Evolutionary conservation across 2,113 vertebrate genomes (phyloP).

Genomic region (Theristicus caerulescens): DNA sequence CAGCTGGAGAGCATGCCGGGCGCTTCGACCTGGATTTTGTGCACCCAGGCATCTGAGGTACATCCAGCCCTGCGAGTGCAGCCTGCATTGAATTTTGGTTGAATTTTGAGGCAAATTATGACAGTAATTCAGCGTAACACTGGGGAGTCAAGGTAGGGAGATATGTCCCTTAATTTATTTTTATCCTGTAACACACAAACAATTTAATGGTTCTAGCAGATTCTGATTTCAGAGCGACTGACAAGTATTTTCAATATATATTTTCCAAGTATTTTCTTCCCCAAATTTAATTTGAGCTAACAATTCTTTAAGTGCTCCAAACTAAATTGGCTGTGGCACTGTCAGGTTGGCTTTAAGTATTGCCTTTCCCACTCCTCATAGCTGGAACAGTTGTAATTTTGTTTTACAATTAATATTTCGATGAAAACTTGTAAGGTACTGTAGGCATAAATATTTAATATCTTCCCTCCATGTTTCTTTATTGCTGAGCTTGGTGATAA

Average conservation of each 20-base stretch:
- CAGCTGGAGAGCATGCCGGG: background rate
- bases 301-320: background rate
- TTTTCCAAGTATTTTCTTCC: conserved; percentile 34
- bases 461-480: conserved; percentile 60
- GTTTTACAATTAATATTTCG: conserved; percentile 57
- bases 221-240: background rate
- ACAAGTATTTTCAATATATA: background rate
- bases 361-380: conserved; percentile 22
- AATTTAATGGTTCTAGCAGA: background rate
- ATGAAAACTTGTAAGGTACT: conserved; percentile 54
- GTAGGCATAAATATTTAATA: conserved; percentile 71
- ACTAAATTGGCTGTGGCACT: background rate
- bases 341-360: conserved; percentile 1
- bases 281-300: conserved; percentile 27
- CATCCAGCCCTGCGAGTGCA: background rate
- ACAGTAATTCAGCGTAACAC: background rate
- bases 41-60: background rate
- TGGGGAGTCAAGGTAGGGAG: background rate
- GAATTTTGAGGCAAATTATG: background rate
- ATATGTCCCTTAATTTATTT: background rate
- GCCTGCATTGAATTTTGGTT: background rate
- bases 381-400: conserved; percentile 63
- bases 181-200: background rate
- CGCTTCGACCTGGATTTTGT: background rate
- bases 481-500: conserved; percentile 70